Base-by-base conservation (phyloP, 2,797 vertebrate genomes). In the Triplophysa yarkandensis region DNA sequence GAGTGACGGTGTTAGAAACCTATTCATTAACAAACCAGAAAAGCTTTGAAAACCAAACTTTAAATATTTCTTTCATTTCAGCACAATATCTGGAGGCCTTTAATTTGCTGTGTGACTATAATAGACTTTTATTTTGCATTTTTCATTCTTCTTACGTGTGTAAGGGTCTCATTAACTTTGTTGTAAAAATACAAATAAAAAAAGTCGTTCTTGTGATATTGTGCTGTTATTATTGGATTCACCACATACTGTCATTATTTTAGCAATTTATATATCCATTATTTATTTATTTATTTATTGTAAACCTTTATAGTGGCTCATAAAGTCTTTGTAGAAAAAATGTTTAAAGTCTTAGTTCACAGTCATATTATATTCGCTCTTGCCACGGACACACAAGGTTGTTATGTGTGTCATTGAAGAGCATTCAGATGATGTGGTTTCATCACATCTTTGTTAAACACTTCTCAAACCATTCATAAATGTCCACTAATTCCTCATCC, bases 381-480 rank as follows among this genome's bases (percentile, higher is more conserved):
- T 55, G 52, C 27, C 13, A 11, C 13, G 25, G 52, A 23, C 50
- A 54, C 50, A 27, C 23, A 5, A 27, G 50, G 16, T 57, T 57
- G 43, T 19, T 43, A 16, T 23, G 10, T 13, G 11, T 21, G 2
- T 21, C 23, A n/a, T n/a, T n/a, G 16, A 1, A 32, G 6, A n/a
- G n/a, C 44, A 7, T 17, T 2, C 23, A n/a, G 55, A 32, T 30
- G 70, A 72, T 63, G 23, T 64, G 16, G 52, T 61, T 74, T 25
- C 54, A 1, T 63, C 63, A 81, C 74, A 75, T 77, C 58, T 74
- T 75, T 81, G 57, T 80, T 83, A 89, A 86, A 79, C 73, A 84
- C 82, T 66, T 32, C n/a, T 30, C 27, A 4, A 27, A 30, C 28
- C 36, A 3, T 10, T 39, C 11, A 39, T 39, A 39, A 39, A 39